Percentiles rank a stretch among this genome's conserved stretches.
Conservation (phyloP, 2,113 vertebrate genomes). For the Chelonoidis abingdonii region DNA sequence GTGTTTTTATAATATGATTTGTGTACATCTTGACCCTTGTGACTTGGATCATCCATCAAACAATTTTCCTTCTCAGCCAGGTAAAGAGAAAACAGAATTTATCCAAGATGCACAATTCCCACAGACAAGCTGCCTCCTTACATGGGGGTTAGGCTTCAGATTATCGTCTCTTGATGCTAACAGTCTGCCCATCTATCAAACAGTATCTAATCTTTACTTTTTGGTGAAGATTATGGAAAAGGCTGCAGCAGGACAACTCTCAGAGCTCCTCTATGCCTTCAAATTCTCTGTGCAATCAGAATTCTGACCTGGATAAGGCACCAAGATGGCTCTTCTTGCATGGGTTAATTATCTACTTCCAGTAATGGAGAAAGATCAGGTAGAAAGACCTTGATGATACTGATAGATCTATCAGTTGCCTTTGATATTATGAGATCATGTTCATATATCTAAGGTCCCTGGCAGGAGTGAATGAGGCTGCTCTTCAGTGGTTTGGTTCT, state of each 20-base stretch:
- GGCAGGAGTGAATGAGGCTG: neutral
- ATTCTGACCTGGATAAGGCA: neutral
- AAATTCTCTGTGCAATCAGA: neutral
- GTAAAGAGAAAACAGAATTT: constrained; percentile 3
- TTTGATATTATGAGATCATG: neutral
- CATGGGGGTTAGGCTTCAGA: neutral
- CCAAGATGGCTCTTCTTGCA: neutral
- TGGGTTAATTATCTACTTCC: neutral
- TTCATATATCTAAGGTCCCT: neutral
- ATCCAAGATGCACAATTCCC: neutral
- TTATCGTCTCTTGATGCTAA: neutral
- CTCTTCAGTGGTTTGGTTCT: neutral
- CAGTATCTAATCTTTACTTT: neutral
- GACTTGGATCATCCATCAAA: constrained; percentile 37
- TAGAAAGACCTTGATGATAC: neutral
- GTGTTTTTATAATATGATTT: constrained; percentile 27
- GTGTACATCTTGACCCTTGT: constrained; percentile 18
- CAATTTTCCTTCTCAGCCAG: neutral
- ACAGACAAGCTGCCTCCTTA: neutral
- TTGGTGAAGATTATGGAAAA: neutral
- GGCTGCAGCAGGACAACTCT: neutral
- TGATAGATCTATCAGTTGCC: neutral
- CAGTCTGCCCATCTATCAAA: neutral
- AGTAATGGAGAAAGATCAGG: constrained; percentile 10
- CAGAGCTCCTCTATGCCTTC: neutral